Conservation (phyloP, 2,113 vertebrate genomes). For the Carettochelys insculpta region DNA sequence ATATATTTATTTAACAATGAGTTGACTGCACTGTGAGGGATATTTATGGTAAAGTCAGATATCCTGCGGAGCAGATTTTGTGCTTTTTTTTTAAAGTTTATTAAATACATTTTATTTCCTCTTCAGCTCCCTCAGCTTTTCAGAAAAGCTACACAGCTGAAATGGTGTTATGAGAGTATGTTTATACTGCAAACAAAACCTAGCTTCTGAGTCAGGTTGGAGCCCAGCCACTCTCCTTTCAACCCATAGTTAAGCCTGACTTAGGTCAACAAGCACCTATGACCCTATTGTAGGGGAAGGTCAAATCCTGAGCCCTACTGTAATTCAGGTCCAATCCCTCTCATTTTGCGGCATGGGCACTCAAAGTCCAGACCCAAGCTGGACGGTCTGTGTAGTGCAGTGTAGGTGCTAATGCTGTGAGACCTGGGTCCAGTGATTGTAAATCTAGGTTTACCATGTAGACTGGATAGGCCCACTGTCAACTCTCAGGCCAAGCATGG, state of each 20-base stretch:
- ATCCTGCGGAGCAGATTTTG: background rate
- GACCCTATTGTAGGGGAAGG: background rate
- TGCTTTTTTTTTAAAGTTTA: background rate
- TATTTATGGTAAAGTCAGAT: background rate
- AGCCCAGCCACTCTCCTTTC: background rate
- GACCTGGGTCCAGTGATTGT: background rate
- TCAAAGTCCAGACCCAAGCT: background rate
- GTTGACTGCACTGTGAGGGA: background rate
- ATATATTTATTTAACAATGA: background rate
- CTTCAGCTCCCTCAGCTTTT: background rate
- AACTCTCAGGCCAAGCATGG: too few species aligned
- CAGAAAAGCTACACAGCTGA: background rate
- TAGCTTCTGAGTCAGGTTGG: background rate
- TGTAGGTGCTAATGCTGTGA: background rate
- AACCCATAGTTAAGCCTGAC: background rate
- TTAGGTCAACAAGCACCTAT: background rate
- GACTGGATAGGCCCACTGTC: too few species aligned
- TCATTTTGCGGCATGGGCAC: background rate
- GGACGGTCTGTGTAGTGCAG: background rate
- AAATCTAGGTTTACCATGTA: too few species aligned
- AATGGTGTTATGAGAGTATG: background rate
- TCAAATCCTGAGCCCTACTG: background rate
- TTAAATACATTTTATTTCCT: background rate
- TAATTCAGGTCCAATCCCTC: background rate
- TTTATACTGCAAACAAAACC: background rate